These are phyloP conservation scores for Caenorhabditis sp. DNA, from an alignment of 2,888 invertebrate genomes.

Conservation along the genomic window DNA sequence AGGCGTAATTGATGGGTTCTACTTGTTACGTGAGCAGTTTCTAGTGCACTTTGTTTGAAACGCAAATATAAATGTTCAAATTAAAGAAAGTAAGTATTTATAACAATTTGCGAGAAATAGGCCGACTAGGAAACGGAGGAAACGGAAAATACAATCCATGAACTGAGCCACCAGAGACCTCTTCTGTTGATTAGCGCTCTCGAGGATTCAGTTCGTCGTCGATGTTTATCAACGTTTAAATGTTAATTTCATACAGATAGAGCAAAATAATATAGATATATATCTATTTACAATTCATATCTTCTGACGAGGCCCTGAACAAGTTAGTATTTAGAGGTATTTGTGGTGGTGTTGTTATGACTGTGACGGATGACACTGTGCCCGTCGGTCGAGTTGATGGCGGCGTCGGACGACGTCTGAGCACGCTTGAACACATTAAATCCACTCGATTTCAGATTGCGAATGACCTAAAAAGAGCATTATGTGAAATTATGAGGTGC, in stretches of 20 bases:
- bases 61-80: no score
- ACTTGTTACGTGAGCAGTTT: no score
- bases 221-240: no score
- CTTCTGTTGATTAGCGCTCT: no score
- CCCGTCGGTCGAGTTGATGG: slow-evolving; percentile 41
- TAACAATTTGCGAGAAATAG: no score
- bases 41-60: no score
- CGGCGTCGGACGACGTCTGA: slow-evolving; percentile 23
- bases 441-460: slow-evolving; percentile 43
- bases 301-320: not conserved
- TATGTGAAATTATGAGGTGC: not conserved
- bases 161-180: no score
- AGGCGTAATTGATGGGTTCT: not conserved
- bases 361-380: slow-evolving; percentile 26
- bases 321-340: slow-evolving; percentile 6
- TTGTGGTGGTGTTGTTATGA: slow-evolving; percentile 29
- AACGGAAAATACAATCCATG: no score
- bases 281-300: no score
- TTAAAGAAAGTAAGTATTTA: no score
- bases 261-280: not conserved
- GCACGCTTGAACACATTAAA: slow-evolving; percentile 25
- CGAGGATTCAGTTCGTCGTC: no score
- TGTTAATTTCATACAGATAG: not conserved
- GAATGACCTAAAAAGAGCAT: slow-evolving; percentile 19
- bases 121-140: no score